These are phyloP conservation scores for Myiopsitta monachus DNA, from an alignment of 2,113 vertebrate species.

Conservation along the genomic window DNA sequence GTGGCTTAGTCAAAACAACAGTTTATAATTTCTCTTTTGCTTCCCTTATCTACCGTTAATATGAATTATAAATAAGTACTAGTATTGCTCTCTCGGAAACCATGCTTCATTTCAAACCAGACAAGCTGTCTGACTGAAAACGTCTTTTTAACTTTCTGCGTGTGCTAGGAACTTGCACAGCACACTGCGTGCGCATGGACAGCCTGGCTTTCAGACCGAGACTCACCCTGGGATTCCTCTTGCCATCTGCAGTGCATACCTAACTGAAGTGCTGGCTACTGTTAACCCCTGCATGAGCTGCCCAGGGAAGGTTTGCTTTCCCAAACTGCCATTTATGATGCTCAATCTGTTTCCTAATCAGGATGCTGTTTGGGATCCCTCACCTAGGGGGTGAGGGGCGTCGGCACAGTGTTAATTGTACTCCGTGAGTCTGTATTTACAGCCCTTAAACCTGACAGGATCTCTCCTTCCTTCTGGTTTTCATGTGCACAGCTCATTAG, in stretches of 20 bases:
- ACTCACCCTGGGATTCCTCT: not conserved
- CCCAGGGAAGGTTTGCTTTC: not conserved
- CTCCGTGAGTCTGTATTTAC: not conserved
- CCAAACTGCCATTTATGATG: not conserved
- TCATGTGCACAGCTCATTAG: not conserved
- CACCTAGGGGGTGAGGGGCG: not conserved
- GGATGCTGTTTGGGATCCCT: not conserved
- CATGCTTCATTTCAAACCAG: constrained; percentile 19
- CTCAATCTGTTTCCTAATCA: not conserved
- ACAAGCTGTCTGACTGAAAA: constrained; percentile 10
- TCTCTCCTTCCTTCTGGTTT: not conserved
- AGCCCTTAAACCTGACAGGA: not conserved
- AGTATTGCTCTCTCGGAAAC: constrained; percentile 17
- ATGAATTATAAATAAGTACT: constrained; percentile 43
- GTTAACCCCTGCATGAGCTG: not conserved
- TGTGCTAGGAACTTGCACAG: not conserved
- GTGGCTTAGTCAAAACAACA: constrained; percentile 40
- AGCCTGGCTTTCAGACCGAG: not conserved
- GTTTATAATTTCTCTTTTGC: constrained; percentile 20
- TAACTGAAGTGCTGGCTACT: not conserved
- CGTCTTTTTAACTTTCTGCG: not conserved
- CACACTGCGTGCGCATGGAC: accelerated
- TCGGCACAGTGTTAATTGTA: not conserved
- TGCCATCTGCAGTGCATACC: not conserved
- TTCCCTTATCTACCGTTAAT: not conserved